These are phyloP conservation scores for Apis dorsata DNA, from an alignment of 1,140 invertebrate genomes.

Conservation along the genomic window DNA sequence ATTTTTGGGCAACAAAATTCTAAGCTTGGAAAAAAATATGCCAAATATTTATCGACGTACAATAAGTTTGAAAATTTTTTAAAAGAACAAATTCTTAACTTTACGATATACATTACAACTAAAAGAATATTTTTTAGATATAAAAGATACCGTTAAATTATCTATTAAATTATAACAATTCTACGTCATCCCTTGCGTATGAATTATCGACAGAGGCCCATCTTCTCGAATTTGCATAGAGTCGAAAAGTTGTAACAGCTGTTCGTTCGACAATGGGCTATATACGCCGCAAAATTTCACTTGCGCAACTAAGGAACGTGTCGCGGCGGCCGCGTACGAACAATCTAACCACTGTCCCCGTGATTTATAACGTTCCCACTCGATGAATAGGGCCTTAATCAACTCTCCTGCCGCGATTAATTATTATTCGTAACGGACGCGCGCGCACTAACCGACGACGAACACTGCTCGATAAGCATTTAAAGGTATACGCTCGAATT, in stretches of 20 bases:
- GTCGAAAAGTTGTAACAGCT: slow-evolving; percentile 17
- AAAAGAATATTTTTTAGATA: no score
- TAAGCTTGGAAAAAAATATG: no score
- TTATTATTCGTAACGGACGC: slow-evolving; percentile 46
- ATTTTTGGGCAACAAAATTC: no score
- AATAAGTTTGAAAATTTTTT: no score
- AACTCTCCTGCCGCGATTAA: slow-evolving; percentile 48
- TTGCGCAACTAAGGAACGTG: slow-evolving; percentile 15
- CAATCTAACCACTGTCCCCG: slow-evolving; percentile 14
- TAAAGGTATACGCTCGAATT: not conserved
- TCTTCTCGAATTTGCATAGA: not conserved
- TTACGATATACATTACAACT: no score
- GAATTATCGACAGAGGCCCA: not conserved
- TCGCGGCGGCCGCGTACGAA: slow-evolving; percentile 8
- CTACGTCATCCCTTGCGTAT: no score
- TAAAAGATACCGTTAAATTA: no score
- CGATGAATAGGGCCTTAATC: slow-evolving; percentile 56
- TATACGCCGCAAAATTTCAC: slow-evolving; percentile 29
- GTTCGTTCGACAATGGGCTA: slow-evolving; percentile 14
- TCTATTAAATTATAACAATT: no score
- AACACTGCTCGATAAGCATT: slow-evolving; percentile 7
- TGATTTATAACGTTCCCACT: slow-evolving; percentile 49
- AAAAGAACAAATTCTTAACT: no score
- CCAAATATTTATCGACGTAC: no score
- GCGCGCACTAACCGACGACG: not conserved